Base-by-base conservation (phyloP, 2,113 vertebrate genomes). In the Notechis scutatus region DNA sequence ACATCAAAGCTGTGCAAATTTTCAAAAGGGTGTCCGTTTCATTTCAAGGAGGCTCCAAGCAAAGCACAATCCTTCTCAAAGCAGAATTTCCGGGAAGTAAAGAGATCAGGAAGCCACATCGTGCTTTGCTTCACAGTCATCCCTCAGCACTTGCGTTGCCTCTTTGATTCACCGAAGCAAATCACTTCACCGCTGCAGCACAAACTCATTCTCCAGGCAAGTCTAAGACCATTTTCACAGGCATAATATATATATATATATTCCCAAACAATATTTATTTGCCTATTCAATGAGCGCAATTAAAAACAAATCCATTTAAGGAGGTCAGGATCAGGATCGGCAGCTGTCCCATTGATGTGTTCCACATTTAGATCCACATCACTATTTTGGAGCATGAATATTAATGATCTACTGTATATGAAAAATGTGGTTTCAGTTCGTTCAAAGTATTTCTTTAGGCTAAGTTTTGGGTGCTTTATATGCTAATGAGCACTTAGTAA, bases 381-480 rank as follows among this genome's bases (percentile, higher is more conserved):
- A 39, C 10, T 39, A 7, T 92, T 92, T 90, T 50, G 57, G 24
- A 39, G 10, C 64, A 89, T 90, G 54, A 50, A 52, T 90, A 85
- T 89, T 88, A 88, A 88, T 34, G 1, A 42, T n/a, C 21, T 85
- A n/a, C 29, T n/a, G 29, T 69, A 24, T 59, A 59, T 59, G 55
- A 59, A 85, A 90, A 90, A 93, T 86, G 8, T 59, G 34, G 42
- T 90, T 89, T 61, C 88, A 86, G 54, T 39, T 85, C 23, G 59
- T 92, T 87, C 34, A 55, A 86, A 89, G 69, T 47, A 55, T 59
- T 61, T 74, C 55, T 93, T 42, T 92, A 47, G 69, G 54, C 52
- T 50, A 92, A 42, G 69, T 90, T 90, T 90, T 45, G 64, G 5
- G 59, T 90, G 88, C 10, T 92, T 92, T 85, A 89, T 92, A 90